Conservation (phyloP, 2,113 vertebrate species). For the Cygnus atratus region DNA sequence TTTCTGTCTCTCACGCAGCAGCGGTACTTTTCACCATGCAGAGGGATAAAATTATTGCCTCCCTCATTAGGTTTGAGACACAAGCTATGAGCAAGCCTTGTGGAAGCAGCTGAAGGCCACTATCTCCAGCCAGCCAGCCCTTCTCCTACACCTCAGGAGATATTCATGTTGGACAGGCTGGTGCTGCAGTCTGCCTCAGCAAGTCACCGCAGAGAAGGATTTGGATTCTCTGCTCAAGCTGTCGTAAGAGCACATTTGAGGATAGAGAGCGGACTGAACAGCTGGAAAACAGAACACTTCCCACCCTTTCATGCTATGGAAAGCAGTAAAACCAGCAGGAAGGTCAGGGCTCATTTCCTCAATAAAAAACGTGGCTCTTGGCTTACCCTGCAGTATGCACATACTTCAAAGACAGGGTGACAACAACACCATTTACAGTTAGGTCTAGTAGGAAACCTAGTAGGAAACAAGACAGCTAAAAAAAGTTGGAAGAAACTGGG, state of each 20-base stretch:
- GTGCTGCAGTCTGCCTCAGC: neutral
- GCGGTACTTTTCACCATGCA: fast-evolving
- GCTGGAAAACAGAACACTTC: neutral
- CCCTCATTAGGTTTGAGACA: neutral
- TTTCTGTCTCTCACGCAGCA: neutral
- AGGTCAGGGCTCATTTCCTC: neutral
- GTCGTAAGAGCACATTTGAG: fast-evolving
- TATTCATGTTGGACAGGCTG: fast-evolving
- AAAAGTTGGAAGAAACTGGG: neutral
- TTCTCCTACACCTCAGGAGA: fast-evolving
- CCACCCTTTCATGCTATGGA: neutral
- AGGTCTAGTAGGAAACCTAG: fast-evolving
- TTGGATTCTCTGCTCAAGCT: neutral
- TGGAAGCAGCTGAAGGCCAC: neutral
- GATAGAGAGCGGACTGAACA: fast-evolving
- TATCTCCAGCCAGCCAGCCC: neutral
- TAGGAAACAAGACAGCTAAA: neutral
- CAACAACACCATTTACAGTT: neutral
- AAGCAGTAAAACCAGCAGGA: neutral
- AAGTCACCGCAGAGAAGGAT: neutral
- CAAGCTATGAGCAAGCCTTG: neutral
- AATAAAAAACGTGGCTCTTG: neutral
- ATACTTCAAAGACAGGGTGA: neutral
- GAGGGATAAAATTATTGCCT: neutral
- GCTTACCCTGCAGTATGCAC: neutral